These are phyloP conservation scores for Tortrix viridana DNA, from an alignment of 2,888 invertebrate genomes.

Conservation along the genomic window DNA sequence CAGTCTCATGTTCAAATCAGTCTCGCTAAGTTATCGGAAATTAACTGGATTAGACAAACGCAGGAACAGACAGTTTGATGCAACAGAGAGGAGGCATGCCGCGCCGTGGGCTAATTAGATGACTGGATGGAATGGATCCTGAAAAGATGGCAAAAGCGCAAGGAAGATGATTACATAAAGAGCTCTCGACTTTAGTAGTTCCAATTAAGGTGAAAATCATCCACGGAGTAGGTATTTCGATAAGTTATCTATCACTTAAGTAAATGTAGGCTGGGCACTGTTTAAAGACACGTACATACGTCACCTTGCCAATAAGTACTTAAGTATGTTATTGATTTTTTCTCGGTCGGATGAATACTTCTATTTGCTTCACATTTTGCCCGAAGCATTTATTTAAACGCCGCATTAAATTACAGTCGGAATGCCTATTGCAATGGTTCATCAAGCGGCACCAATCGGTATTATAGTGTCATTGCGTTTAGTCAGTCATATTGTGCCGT, in stretches of 20 bases:
- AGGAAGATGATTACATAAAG: too few species aligned
- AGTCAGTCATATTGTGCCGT: constrained; percentile 43
- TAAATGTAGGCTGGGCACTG: constrained; percentile 25
- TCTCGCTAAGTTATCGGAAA: too few species aligned
- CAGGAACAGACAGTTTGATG: too few species aligned
- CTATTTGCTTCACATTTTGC: neutral
- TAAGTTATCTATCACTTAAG: constrained; percentile 30
- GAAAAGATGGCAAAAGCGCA: too few species aligned
- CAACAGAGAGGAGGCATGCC: too few species aligned
- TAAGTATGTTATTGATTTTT: constrained; percentile 5
- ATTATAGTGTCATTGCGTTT: constrained; percentile 40
- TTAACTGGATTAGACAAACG: too few species aligned
- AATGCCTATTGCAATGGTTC: neutral
- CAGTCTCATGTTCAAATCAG: too few species aligned
- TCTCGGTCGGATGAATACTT: neutral
- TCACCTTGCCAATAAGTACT: constrained; percentile 6
- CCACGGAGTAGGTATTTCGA: neutral
- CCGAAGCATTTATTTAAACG: neutral
- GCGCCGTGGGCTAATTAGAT: too few species aligned
- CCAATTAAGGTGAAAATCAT: neutral
- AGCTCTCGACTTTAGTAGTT: too few species aligned
- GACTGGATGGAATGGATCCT: too few species aligned
- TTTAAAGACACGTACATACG: constrained; percentile 28
- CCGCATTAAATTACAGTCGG: neutral
- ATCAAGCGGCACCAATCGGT: constrained; percentile 14